Percentiles rank a stretch among this genome's conserved stretches.
Evolutionary conservation across 2,113 vertebrate species (phyloP).

Genomic region (Campylorhamphus procurvoides): DNA sequence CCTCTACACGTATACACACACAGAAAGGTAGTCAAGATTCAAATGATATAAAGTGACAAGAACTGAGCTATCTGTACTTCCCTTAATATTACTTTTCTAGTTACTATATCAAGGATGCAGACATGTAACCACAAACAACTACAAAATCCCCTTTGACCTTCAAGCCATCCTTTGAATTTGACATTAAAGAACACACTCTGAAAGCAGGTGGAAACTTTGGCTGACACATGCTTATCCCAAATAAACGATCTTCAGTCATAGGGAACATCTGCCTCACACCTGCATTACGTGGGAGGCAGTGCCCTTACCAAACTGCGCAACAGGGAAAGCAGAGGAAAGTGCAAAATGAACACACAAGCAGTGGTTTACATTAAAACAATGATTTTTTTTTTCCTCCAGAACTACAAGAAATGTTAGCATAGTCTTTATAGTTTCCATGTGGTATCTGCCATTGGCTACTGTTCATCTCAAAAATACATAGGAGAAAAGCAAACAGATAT

Average conservation of each 20-base stretch:
- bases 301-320: neutral
- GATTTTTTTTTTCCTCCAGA: neutral
- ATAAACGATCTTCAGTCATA: neutral
- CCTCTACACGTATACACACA: neutral
- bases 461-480: neutral
- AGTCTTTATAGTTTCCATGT: neutral
- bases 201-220: neutral
- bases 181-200: neutral
- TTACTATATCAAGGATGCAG: neutral
- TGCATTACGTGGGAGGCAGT: slow-evolving; percentile 17
- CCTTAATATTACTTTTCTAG: neutral
- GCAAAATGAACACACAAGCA: neutral
- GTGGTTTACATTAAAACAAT: neutral
- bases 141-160: neutral
- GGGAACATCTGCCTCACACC: slow-evolving; percentile 46
- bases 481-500: neutral
- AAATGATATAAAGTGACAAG: neutral
- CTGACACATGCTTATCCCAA: neutral
- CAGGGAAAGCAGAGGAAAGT: neutral
- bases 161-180: neutral
- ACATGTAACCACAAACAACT: neutral
- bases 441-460: neutral
- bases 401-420: neutral
- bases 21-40: neutral
- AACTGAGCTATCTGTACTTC: neutral